Percentiles rank a stretch among this genome's conserved stretches.
phyloP scores from a whole-genome alignment of 2,888 invertebrate species.

The Colletes collaris region DNA sequence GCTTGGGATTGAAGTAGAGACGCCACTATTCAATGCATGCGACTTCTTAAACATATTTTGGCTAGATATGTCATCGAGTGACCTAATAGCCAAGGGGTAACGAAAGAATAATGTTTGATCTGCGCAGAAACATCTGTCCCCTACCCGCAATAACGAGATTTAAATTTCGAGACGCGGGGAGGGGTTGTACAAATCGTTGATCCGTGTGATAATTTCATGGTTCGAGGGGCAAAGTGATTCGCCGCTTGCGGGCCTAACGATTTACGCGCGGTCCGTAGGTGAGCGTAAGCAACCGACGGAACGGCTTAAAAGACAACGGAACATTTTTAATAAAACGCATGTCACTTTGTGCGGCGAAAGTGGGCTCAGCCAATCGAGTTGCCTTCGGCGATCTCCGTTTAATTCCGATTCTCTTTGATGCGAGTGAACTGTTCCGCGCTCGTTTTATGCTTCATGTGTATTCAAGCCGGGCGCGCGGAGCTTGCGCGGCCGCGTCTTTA shows the following conservation, averaged over 20 bases:
- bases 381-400: conserved; percentile 62
- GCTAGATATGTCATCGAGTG: no score
- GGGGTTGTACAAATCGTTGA: conserved; percentile 33
- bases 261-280: conserved; percentile 24
- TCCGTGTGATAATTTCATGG: conserved; percentile 47
- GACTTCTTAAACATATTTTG: no score
- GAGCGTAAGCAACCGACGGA: conserved; percentile 9
- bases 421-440: conserved; percentile 41
- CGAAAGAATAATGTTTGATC: neutral
- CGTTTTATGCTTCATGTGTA: conserved; percentile 68
- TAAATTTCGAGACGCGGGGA: neutral
- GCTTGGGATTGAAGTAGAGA: no score
- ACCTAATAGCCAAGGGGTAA: no score
- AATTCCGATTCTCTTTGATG: conserved; percentile 66
- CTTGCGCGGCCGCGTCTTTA: conserved; percentile 42
- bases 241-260: neutral
- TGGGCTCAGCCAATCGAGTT: conserved; percentile 49
- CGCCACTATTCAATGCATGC: no score
- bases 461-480: conserved; percentile 48
- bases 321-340: conserved; percentile 66
- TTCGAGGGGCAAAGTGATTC: conserved; percentile 29
- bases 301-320: conserved; percentile 52
- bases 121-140: neutral
- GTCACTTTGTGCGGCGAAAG: conserved; percentile 54
- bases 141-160: conserved; percentile 11